Evolutionary conservation across 1,140 invertebrate species (phyloP).

Genomic region (Drosophila takahashii): DNA sequence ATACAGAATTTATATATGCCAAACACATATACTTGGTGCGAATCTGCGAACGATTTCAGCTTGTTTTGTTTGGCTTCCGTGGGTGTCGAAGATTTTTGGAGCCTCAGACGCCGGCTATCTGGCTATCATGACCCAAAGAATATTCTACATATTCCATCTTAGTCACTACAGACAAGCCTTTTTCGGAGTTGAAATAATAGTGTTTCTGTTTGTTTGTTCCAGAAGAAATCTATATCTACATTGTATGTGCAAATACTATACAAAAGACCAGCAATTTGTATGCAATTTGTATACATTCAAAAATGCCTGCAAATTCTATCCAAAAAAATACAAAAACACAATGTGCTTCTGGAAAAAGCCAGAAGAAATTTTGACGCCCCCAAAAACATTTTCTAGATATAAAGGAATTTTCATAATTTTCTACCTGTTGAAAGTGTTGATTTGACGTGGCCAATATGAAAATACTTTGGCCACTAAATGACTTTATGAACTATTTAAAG

Average conservation of each 20-base stretch:
- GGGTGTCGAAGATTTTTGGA: constrained; percentile 39
- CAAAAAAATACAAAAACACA: constrained; percentile 4
- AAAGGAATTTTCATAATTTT: constrained; percentile 40
- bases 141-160: constrained; percentile 33
- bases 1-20: constrained; percentile 19
- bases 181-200: neutral
- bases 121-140: constrained; percentile 57
- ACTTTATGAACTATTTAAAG: constrained; percentile 69
- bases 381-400: neutral
- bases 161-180: neutral
- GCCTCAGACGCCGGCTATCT: constrained; percentile 18
- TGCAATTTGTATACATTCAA: constrained; percentile 17
- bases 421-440: constrained; percentile 59
- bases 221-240: neutral
- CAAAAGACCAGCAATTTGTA: constrained; percentile 8
- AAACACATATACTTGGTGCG: constrained; percentile 24
- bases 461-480: constrained; percentile 65
- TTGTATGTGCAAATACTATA: constrained; percentile 5
- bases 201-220: constrained; percentile 12
- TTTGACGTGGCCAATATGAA: constrained; percentile 58
- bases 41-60: constrained; percentile 4
- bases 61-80: constrained; percentile 33
- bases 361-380: constrained; percentile 45
- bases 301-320: constrained; percentile 15
- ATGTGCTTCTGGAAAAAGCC: constrained; percentile 42